These are phyloP conservation scores for Nyctibius bracteatus DNA, from an alignment of 2,113 vertebrate genomes.

Conservation along the genomic window DNA sequence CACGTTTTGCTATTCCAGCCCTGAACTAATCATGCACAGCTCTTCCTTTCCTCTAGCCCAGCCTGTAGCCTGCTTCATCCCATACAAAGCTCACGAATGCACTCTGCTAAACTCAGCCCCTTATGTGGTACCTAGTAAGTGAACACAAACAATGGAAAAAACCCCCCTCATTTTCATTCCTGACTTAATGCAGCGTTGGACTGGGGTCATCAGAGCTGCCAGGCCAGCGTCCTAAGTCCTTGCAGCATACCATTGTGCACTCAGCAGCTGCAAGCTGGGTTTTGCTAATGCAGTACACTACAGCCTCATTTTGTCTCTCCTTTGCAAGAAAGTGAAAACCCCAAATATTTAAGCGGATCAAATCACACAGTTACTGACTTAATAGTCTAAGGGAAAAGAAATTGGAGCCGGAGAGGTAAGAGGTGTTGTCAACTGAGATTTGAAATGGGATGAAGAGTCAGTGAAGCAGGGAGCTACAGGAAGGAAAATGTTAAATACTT, in stretches of 20 bases:
- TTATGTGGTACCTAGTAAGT: accelerated
- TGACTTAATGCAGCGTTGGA: neutral
- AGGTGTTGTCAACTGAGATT: conserved; percentile 12
- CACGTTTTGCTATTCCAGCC: neutral
- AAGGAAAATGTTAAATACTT: conserved; percentile 66
- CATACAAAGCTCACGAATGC: neutral
- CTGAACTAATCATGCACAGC: neutral
- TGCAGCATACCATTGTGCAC: neutral
- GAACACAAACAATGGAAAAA: neutral
- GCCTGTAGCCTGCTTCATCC: neutral
- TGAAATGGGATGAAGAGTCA: conserved; percentile 29
- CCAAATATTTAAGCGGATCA: neutral
- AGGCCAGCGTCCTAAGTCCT: neutral
- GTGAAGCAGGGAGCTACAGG: conserved; percentile 20
- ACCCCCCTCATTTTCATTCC: neutral
- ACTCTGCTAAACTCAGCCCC: neutral
- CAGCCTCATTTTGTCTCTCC: neutral
- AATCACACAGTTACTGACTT: neutral
- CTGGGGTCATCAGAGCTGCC: neutral
- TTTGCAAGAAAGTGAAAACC: neutral
- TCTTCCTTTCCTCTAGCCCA: neutral
- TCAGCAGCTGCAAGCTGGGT: neutral
- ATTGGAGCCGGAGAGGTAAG: neutral
- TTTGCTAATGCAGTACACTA: neutral
- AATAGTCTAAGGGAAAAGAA: neutral